Conservation (phyloP, 2,888 invertebrate species). For the Erebia ligea region DNA sequence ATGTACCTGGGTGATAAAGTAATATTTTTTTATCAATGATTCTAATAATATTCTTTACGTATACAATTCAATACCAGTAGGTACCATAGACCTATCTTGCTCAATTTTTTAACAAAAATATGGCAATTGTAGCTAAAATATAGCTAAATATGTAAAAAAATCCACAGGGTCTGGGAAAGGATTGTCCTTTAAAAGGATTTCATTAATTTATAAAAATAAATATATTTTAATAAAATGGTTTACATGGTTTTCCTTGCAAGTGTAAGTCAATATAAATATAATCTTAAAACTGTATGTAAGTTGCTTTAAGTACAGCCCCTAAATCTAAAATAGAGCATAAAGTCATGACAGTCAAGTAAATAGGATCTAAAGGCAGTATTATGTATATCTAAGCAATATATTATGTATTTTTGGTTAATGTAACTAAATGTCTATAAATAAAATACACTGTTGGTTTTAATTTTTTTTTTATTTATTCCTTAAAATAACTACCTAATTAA, state of each 20-base stretch:
- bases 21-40: background rate
- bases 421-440: conserved; percentile 80
- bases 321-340: conserved; percentile 45
- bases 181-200: background rate
- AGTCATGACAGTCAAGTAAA: conserved; percentile 54
- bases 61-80: background rate
- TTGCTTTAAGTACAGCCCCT: conserved; percentile 32
- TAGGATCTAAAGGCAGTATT: conserved; percentile 71
- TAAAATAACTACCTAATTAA: conserved; percentile 18
- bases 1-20: background rate
- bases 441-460: conserved; percentile 81
- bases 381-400: conserved; percentile 72
- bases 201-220: background rate
- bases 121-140: background rate
- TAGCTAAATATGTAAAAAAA: conserved; percentile 5
- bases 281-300: no score
- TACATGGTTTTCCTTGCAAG: no score
- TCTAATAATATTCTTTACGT: background rate
- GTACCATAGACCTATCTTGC: background rate
- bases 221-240: background rate
- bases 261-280: no score
- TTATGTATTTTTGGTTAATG: conserved; percentile 69
- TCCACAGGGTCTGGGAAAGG: background rate
- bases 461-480: conserved; percentile 26
- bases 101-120: conserved; percentile 5